Base-by-base conservation (phyloP, 1,140 invertebrate species). In the Drosophila kanapiae region DNA sequence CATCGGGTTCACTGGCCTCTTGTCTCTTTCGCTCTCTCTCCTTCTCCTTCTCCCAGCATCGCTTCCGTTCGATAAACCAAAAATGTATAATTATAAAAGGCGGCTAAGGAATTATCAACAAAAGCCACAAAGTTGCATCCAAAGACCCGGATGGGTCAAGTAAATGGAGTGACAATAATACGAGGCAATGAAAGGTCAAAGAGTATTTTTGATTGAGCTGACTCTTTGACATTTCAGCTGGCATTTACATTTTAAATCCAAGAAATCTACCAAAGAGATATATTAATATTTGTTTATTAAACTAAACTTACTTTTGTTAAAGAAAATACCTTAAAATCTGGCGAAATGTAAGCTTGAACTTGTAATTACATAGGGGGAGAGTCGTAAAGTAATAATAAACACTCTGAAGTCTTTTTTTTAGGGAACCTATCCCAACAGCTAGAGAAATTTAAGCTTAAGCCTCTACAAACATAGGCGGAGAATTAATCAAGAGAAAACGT, bases 61-160 rank as follows among this genome's bases (percentile, higher is more conserved):
- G 67, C 80, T 84, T 86, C 82, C 82, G 82, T 65, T 86, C 68
- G 79, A 85, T 82, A 85, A 87, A 69, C 67, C 38, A 18, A 62
- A 35, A 43, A 51, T 43, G 57, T 57, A 65, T 65, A 35, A 43
- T 35, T 45, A 65, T 43, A 35, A 27, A n/a, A 35, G 11, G 49
- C 29, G 4, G 51, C 16, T 0, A 11, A 11, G 29, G 14, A 18
- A 29, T 65, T 65, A 65, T 65, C 38, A 65, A 29, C 62, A 45
- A 16, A 35, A n/a, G 18, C 3, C 6, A 56, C 53, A 56, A 56
- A 16, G 42, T 42, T 62, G 38, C 57, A 62, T 10, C 38, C 18
- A 16, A 54, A 33, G 6, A n/a, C 31, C 33, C 33, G 51, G 51
- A 23, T 54, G 51, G 16, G 42, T 16, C 4, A 51, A 10, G 6